A percentile compares a stretch with the other conserved stretches of the same genome.
These are phyloP conservation scores for Drosophila anomelani DNA, from an alignment of 2,888 invertebrate species.

Conservation along the genomic window DNA sequence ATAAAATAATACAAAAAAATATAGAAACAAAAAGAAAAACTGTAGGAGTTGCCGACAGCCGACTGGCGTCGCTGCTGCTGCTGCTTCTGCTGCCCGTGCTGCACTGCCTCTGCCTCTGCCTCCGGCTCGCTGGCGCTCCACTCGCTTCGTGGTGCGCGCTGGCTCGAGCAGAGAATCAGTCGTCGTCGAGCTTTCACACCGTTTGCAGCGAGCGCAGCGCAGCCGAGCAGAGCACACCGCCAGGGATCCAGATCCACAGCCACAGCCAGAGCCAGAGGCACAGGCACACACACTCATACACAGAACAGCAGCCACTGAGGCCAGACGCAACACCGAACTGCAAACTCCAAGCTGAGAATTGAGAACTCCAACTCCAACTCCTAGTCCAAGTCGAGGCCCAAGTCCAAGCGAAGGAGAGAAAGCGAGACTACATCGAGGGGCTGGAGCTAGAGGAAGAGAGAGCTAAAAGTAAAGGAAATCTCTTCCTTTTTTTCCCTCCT, in stretches of 20 bases:
- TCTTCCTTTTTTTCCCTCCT: conserved; percentile 6
- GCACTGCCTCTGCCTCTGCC: conserved; percentile 25
- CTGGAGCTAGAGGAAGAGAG: conserved; percentile 7
- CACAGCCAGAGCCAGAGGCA: conserved; percentile 23
- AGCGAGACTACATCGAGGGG: conserved; percentile 7
- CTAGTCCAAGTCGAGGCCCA: conserved; percentile 7
- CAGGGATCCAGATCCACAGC: conserved; percentile 30
- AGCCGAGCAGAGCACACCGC: conserved; percentile 53
- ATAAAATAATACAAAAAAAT: not conserved
- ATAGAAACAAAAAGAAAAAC: conserved; percentile 23
- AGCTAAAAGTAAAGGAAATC: conserved; percentile 36
- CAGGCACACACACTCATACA: not conserved
- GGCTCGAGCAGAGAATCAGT: conserved; percentile 78
- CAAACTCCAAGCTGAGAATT: not conserved
- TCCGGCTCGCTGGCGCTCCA: conserved; percentile 14
- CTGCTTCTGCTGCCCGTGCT: conserved; percentile 24
- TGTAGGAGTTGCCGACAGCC: conserved; percentile 63
- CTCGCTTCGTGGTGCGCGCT: conserved; percentile 71
- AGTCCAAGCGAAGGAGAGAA: conserved; percentile 7
- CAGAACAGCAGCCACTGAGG: not conserved
- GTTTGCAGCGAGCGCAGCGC: conserved; percentile 78
- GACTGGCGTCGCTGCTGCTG: conserved; percentile 42
- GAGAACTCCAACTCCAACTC: not conserved
- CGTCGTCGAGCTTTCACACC: conserved; percentile 85
- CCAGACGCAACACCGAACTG: not conserved